Evolutionary conservation across 1,140 invertebrate species (phyloP).

Genomic region (Diachasma alloeum): DNA sequence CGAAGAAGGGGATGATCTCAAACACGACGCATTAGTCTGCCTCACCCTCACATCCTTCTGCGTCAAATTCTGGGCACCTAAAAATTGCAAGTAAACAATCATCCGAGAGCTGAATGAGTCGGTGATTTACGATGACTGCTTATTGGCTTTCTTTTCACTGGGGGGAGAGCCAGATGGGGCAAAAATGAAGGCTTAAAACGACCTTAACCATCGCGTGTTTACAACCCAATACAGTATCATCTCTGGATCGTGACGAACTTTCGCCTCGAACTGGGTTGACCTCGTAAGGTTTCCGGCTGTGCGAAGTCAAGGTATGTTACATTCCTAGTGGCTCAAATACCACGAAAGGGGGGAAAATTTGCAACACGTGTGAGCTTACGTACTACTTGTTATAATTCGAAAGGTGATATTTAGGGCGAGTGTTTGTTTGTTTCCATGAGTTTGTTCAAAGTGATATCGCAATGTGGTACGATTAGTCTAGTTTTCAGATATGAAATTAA

Average conservation of each 20-base stretch:
- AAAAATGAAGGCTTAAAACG: constrained; percentile 9
- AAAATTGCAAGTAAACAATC: constrained; percentile 11
- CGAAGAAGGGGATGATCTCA: constrained; percentile 50
- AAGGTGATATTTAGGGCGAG: constrained; percentile 10
- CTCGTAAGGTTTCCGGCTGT: neutral
- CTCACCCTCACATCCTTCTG: constrained; percentile 53
- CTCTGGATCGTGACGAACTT: constrained; percentile 33
- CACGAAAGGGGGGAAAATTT: neutral
- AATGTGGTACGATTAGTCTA: neutral
- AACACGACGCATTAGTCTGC: constrained; percentile 42
- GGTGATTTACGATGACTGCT: no score
- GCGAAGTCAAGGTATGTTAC: no score
- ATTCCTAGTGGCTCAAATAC: no score
- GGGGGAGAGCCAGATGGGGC: neutral
- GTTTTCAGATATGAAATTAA: neutral
- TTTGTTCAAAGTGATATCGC: constrained; percentile 15
- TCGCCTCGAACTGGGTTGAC: constrained; percentile 35
- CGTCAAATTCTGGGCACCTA: constrained; percentile 53
- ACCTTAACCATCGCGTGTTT: constrained; percentile 40
- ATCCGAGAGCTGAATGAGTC: neutral
- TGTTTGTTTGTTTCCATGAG: neutral
- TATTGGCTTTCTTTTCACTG: no score
- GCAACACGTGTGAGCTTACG: neutral
- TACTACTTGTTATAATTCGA: neutral
- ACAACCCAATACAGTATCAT: no score